Evolutionary conservation across 1,140 invertebrate species (phyloP), one percentile per base, ranked within the genome.

Genomic region (Dreissena polymorpha): DNA sequence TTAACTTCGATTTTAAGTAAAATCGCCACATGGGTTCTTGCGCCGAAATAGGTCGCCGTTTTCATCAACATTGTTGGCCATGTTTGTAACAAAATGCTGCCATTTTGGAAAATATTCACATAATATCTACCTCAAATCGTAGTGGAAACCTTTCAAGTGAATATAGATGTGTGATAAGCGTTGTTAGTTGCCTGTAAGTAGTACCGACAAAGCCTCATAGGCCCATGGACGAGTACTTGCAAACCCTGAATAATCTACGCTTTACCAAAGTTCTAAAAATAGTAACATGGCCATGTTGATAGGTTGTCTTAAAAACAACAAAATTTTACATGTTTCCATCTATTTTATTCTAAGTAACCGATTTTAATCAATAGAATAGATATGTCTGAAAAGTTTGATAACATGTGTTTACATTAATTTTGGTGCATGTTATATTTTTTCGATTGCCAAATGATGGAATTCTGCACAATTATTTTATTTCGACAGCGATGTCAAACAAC

Each of bases 211-310:
- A 25, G n/a, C 27, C 70, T 69, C 60, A 50, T 60, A 23, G 69
- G 83, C 83, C 83, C 83, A 79, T 85, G 83, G 80, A 73, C 83
- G 64, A 79, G 83, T 85, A 85, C 83, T 79, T 85, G 83, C 83
- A 85, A 85, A 85, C 83, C 83, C 83, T 85, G 67, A 69, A 85
- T 64, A 79, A 60, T 39, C 21, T 53, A 68, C 51, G 23, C 50
- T n/a, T 74, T 74, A 57, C 49, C 29, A 57, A 57, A 53, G 60
- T 25, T 71, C 83, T 85, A 85, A 79, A 79, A 74, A 79, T 85
- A 85, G 83, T 85, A 85, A 74, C 83, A 85, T 29, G 60, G 70
- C 83, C 71, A 74, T 79, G 71, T 79, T 85, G 70, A 80, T 85
- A 76, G 71, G 60, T 49, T 51, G 50, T 50, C 69, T 69, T 74